Conservation (phyloP, 2,797 vertebrate species). For the Malacoctenus gilli region DNA sequence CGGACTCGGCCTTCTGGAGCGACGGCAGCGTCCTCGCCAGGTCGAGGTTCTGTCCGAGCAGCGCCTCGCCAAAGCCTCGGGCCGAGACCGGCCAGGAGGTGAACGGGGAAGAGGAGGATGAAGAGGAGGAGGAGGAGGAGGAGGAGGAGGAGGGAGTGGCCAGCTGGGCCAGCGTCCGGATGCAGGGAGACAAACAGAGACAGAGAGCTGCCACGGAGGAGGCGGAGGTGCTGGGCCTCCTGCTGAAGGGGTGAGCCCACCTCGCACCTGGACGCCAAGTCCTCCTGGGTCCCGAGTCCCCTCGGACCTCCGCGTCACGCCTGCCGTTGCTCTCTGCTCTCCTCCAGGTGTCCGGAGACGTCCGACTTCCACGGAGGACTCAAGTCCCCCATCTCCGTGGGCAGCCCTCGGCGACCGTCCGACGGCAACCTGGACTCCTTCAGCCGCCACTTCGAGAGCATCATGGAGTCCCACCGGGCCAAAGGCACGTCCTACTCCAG, state of each 20-base stretch:
- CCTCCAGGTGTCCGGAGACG: constrained; percentile 31
- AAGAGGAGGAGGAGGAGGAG: constrained; percentile 43
- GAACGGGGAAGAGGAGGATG: constrained; percentile 19
- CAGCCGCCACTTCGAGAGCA: constrained; percentile 96
- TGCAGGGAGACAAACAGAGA: constrained; percentile 72
- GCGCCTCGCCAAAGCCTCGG: constrained; percentile 23
- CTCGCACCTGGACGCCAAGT: too few species aligned
- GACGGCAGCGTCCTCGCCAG: constrained; percentile 83
- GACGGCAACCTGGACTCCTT: constrained; percentile 88
- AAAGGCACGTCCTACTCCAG: constrained; percentile 98
- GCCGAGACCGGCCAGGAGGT: constrained; percentile 46
- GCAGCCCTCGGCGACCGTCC: constrained; percentile 83
- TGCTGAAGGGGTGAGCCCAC: constrained; percentile 76
- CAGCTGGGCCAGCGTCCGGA: constrained; percentile 75
- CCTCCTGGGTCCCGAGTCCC: background rate
- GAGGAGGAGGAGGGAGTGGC: constrained; percentile 72
- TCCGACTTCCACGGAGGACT: constrained; percentile 66
- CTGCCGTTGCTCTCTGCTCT: background rate
- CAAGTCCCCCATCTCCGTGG: constrained; percentile 88
- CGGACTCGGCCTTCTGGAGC: constrained; percentile 89
- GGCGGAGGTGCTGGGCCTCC: constrained; percentile 75
- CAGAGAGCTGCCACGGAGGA: constrained; percentile 62
- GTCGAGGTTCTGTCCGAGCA: constrained; percentile 47
- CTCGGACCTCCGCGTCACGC: too few species aligned
- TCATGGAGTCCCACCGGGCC: constrained; percentile 96